Conservation (phyloP, 2,888 invertebrate species). For the Orthonevra nobilis region DNA sequence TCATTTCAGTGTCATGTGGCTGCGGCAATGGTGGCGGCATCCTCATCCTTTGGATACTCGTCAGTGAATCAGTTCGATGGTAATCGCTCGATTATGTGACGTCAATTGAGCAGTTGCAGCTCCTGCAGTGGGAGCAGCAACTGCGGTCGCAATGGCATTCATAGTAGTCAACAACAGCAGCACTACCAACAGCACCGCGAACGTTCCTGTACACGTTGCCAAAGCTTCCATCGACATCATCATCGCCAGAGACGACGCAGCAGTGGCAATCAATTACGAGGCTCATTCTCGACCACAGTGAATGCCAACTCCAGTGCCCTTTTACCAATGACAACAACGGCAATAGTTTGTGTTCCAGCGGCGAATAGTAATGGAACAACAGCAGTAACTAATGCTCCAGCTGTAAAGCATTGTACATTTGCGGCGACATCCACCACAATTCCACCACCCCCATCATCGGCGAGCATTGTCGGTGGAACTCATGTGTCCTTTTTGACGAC, state of each 20-base stretch:
- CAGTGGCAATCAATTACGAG: conserved; percentile 74
- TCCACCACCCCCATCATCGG: conserved; percentile 71
- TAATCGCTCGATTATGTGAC: conserved; percentile 79
- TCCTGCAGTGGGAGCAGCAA: conserved; percentile 80
- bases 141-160: conserved; percentile 75
- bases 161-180: conserved; percentile 69
- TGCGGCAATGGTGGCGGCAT: conserved; percentile 80
- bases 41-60: conserved; percentile 79
- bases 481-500: conserved; percentile 74
- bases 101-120: conserved; percentile 80
- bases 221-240: conserved; percentile 79
- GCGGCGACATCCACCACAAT: conserved; percentile 76
- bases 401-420: conserved; percentile 77
- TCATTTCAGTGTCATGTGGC: conserved; percentile 79
- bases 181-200: conserved; percentile 74
- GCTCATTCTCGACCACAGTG: conserved; percentile 71
- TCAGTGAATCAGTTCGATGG: conserved; percentile 79
- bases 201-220: conserved; percentile 77
- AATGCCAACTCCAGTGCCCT: conserved; percentile 68
- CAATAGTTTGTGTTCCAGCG: conserved; percentile 42
- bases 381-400: conserved; percentile 50
- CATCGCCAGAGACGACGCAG: conserved; percentile 78
- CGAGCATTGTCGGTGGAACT: conserved; percentile 48
- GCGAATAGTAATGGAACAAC: conserved; percentile 46
- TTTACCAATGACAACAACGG: conserved; percentile 71